Conservation (phyloP, 1,140 invertebrate species). For the Procambarus virginalis region DNA sequence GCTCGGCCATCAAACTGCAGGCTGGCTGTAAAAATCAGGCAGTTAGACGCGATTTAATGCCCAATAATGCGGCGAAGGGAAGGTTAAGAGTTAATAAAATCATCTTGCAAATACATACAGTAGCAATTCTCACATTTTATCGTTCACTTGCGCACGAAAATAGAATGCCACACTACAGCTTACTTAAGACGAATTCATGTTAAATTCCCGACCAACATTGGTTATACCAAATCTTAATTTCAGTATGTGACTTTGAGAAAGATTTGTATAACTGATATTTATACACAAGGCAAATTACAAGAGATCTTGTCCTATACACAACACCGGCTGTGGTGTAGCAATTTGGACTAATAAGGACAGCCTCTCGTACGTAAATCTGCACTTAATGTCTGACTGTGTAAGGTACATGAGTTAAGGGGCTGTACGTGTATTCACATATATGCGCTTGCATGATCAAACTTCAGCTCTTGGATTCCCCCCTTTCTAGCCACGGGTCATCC, state of each 20-base stretch:
- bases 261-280: too few species aligned
- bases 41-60: conserved; percentile 31
- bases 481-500: too few species aligned
- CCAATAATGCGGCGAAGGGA: conserved; percentile 23
- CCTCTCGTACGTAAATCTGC: not conserved
- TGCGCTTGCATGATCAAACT: too few species aligned
- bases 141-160: not conserved
- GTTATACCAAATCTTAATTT: too few species aligned
- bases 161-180: not conserved
- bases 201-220: not conserved
- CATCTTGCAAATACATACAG: conserved; percentile 1
- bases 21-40: conserved; percentile 26
- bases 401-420: not conserved
- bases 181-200: not conserved
- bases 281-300: too few species aligned
- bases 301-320: not conserved
- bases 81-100: conserved; percentile 37
- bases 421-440: not conserved
- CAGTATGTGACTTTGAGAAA: too few species aligned
- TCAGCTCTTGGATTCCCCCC: too few species aligned
- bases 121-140: conserved; percentile 15
- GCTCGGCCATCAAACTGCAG: conserved; percentile 1
- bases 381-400: not conserved
- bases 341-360: not conserved
- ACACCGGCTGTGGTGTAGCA: not conserved